Conservation (phyloP, 2,888 invertebrate species). For the Byasa hedistus region DNA sequence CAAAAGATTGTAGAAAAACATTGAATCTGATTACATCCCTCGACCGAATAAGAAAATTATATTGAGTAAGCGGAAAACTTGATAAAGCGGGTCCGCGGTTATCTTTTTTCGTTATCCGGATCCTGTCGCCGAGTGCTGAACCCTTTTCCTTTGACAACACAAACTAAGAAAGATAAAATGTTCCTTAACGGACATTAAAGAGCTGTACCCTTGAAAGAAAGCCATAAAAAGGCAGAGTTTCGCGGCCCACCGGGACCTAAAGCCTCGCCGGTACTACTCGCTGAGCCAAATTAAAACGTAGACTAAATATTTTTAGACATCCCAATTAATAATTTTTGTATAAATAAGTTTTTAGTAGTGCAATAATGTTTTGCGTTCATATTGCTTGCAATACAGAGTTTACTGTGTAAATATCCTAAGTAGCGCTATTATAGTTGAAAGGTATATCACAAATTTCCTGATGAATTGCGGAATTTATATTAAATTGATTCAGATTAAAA, state of each 20-base stretch:
- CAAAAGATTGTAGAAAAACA: neutral
- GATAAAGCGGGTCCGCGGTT: slow-evolving; percentile 62
- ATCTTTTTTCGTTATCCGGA: slow-evolving; percentile 66
- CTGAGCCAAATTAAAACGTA: slow-evolving; percentile 65
- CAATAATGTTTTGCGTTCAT: too few relatives aligned
- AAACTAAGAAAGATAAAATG: slow-evolving; percentile 77
- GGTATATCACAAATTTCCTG: too few relatives aligned
- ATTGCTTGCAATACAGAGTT: too few relatives aligned
- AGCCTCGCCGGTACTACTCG: slow-evolving; percentile 43
- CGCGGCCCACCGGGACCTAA: slow-evolving; percentile 54
- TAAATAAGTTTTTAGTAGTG: too few relatives aligned
- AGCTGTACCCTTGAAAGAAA: slow-evolving; percentile 62
- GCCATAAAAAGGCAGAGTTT: slow-evolving; percentile 66
- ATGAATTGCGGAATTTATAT: too few relatives aligned
- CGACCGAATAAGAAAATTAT: slow-evolving; percentile 39
- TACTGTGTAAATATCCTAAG: too few relatives aligned
- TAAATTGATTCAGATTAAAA: too few relatives aligned
- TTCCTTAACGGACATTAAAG: slow-evolving; percentile 75
- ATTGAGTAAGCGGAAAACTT: slow-evolving; percentile 53
- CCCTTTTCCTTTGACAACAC: slow-evolving; percentile 68
- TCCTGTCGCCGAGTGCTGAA: slow-evolving; percentile 70
- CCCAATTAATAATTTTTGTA: neutral
- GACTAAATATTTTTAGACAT: slow-evolving; percentile 46
- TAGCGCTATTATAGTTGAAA: too few relatives aligned
- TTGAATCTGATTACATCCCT: slow-evolving; percentile 27